Evolutionary conservation across 2,797 vertebrate genomes (phyloP).

Genomic region (Sebastolobus alascanus): DNA sequence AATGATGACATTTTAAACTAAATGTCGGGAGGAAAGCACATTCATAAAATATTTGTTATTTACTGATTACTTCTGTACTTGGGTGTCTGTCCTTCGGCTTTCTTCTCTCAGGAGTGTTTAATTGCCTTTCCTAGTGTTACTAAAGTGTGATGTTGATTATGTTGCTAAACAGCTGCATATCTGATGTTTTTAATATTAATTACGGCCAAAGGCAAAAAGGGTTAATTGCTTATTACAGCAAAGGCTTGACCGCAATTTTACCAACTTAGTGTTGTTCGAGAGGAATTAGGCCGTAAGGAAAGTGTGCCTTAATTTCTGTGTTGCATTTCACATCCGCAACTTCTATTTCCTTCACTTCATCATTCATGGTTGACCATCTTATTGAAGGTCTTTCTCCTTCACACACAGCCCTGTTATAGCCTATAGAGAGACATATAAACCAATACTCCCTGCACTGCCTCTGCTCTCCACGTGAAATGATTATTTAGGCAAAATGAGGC

Average conservation of each 20-base stretch:
- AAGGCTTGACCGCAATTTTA: constrained; percentile 60
- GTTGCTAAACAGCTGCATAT: constrained; percentile 42
- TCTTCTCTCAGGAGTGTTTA: constrained; percentile 33
- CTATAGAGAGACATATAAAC: constrained; percentile 19
- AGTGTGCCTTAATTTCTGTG: constrained; percentile 10
- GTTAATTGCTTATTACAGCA: constrained; percentile 68
- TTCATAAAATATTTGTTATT: constrained; percentile 39
- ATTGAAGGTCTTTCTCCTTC: not conserved
- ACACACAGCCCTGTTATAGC: constrained; percentile 2
- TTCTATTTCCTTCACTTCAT: not conserved
- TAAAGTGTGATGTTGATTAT: constrained; percentile 48
- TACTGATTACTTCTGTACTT: constrained; percentile 22
- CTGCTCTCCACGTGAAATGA: constrained; percentile 33
- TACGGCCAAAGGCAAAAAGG: constrained; percentile 57
- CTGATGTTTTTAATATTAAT: constrained; percentile 65
- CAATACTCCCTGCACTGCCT: not conserved
- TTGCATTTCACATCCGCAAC: constrained; percentile 12
- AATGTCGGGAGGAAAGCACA: not conserved
- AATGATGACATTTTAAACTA: constrained; percentile 11
- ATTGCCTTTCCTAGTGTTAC: constrained; percentile 31
- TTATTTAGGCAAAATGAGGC: constrained; percentile 52
- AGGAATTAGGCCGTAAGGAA: not conserved
- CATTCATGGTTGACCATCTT: constrained; percentile 4
- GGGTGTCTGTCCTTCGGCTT: constrained; percentile 1
- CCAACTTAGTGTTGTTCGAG: constrained; percentile 1